A percentile compares a stretch with the other conserved stretches of the same genome.
phyloP scores from a whole-genome alignment of 2,888 invertebrate genomes.

The Rhagonycha lutea region DNA sequence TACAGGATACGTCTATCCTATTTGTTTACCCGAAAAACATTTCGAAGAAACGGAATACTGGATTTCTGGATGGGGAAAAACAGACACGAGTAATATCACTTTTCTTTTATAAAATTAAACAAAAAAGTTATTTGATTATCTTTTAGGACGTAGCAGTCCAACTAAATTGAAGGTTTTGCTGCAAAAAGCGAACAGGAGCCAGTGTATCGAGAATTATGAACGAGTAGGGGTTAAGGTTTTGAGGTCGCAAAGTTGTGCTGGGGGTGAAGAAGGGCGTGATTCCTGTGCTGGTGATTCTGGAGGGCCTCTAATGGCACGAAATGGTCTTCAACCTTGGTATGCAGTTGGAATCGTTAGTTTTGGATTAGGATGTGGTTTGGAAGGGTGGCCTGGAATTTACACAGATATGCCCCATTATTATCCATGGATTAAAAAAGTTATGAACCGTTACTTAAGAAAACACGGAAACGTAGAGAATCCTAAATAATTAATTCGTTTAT shows the following conservation, averaged over 20 bases:
- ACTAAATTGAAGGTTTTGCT: slow-evolving; percentile 68
- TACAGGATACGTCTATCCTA: slow-evolving; percentile 48
- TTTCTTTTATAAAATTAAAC: not conserved
- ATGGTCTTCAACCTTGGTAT: slow-evolving; percentile 57
- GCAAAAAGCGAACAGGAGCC: slow-evolving; percentile 59
- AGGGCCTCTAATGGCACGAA: slow-evolving; percentile 71
- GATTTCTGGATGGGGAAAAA: slow-evolving; percentile 61
- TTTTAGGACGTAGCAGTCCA: slow-evolving; percentile 41
- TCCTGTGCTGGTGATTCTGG: slow-evolving; percentile 82
- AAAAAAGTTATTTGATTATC: not conserved
- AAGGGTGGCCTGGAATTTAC: slow-evolving; percentile 73
- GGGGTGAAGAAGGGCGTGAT: slow-evolving; percentile 69
- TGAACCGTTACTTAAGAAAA: slow-evolving; percentile 10
- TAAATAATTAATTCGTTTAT: not conserved
- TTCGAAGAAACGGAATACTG: slow-evolving; percentile 35
- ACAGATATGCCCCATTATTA: slow-evolving; percentile 64
- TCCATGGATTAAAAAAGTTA: slow-evolving; percentile 61
- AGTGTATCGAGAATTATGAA: slow-evolving; percentile 61
- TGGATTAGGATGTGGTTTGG: slow-evolving; percentile 68
- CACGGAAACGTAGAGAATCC: not conserved
- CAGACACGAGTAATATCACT: slow-evolving; percentile 44
- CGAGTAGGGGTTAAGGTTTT: slow-evolving; percentile 57
- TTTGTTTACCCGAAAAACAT: slow-evolving; percentile 43
- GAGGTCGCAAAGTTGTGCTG: slow-evolving; percentile 72
- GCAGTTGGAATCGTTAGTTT: slow-evolving; percentile 71